phyloP scores from a whole-genome alignment of 2,113 vertebrate species.

The Ceyx cyanopectus region DNA sequence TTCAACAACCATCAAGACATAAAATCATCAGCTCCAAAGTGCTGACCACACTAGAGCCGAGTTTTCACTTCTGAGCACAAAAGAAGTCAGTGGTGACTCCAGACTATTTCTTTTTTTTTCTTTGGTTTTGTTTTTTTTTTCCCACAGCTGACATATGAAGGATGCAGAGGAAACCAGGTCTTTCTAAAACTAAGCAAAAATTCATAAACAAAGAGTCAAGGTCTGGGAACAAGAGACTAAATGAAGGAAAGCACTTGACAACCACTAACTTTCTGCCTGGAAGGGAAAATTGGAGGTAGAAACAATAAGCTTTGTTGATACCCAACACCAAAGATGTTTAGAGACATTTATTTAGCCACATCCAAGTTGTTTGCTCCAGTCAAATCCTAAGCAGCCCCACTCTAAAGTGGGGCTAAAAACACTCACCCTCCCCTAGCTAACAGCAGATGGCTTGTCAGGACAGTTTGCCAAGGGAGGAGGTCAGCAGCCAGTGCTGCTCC shows the following conservation, averaged over 20 bases:
- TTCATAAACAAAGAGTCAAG: not conserved
- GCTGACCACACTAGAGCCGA: not conserved
- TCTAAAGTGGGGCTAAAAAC: not conserved
- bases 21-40: not conserved
- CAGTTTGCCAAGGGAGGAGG: not conserved
- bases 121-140: too few species aligned
- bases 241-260: not conserved
- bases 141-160: not conserved
- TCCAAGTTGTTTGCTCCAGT: not conserved
- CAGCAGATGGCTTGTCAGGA: constrained; percentile 36
- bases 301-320: not conserved
- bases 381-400: not conserved
- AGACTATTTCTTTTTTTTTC: not conserved
- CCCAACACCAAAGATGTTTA: not conserved
- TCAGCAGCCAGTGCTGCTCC: not conserved
- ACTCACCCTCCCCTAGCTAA: not conserved
- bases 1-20: not conserved
- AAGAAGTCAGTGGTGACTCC: not conserved
- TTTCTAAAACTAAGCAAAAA: not conserved
- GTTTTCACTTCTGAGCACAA: not conserved
- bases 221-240: not conserved
- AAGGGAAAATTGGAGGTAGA: not conserved
- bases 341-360: not conserved
- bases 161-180: not conserved
- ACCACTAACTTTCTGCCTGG: not conserved